A percentile compares a stretch with the other conserved stretches of the same genome.
Conservation (phyloP, 2,888 invertebrate species). For the Cerastis rubricosa region DNA sequence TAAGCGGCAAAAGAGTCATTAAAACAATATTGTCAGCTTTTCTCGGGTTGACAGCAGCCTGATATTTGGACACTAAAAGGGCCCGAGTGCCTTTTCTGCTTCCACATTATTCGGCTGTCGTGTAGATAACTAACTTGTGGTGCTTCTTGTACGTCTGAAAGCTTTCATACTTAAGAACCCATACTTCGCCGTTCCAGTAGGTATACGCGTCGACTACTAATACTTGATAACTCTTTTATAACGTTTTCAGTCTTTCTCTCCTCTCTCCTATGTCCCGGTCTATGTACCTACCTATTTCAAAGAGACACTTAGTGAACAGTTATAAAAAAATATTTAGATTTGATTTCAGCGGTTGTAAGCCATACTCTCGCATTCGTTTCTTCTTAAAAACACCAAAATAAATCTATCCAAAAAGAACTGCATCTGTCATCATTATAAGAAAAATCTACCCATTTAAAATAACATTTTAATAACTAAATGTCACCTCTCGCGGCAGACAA, state of each 20-base stretch:
- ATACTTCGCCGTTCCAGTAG: neutral
- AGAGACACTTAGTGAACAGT: neutral
- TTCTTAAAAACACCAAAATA: neutral
- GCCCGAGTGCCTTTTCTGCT: neutral
- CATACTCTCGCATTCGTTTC: neutral
- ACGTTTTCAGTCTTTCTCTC: too few relatives aligned
- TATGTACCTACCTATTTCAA: too few relatives aligned
- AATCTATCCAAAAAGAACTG: neutral
- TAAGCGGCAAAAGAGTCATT: neutral
- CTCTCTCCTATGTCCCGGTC: too few relatives aligned
- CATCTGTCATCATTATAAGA: neutral
- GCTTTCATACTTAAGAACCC: neutral
- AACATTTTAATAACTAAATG: neutral
- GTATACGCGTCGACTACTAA: neutral
- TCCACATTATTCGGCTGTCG: neutral
- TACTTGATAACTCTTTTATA: neutral
- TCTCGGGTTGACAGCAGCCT: neutral
- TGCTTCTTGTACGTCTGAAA: neutral
- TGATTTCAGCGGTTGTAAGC: neutral
- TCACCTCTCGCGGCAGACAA: slow-evolving; percentile 15
- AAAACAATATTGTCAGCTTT: neutral
- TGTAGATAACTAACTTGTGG: neutral
- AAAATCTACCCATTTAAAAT: neutral
- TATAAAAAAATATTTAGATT: neutral
- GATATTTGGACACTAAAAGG: neutral